Evolutionary conservation across 2,888 invertebrate species (phyloP).

Genomic region (Loripinus fragilis): DNA sequence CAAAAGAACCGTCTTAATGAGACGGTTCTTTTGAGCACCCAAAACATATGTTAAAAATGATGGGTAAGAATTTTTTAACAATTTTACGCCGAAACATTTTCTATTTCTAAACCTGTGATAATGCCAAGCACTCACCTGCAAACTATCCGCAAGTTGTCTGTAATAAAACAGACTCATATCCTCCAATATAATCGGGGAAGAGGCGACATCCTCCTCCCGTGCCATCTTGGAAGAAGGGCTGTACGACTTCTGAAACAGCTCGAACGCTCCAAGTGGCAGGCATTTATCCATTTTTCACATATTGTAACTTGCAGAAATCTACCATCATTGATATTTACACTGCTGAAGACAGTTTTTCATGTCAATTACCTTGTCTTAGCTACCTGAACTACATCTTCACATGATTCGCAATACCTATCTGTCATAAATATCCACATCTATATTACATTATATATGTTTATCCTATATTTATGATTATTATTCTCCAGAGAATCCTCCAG

Average conservation of each 20-base stretch:
- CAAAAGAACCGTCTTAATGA: no score
- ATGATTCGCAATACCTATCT: background rate
- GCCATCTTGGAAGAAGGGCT: slow-evolving; percentile 48
- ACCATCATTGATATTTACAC: background rate
- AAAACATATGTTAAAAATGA: no score
- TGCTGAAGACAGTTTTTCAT: background rate
- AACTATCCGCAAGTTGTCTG: slow-evolving; percentile 74
- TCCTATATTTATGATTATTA: no score
- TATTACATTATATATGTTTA: background rate
- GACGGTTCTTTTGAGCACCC: no score
- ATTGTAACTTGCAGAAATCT: background rate
- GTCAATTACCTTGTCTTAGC: slow-evolving; percentile 6
- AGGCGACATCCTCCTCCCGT: slow-evolving; percentile 50
- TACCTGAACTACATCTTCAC: background rate
- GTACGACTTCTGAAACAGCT: slow-evolving; percentile 57
- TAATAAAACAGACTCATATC: slow-evolving; percentile 79
- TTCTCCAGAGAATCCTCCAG: no score
- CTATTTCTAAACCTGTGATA: no score
- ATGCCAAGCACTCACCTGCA: slow-evolving; percentile 78
- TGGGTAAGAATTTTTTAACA: no score
- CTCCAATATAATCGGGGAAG: slow-evolving; percentile 74
- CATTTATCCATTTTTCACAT: slow-evolving; percentile 67
- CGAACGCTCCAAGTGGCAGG: slow-evolving; percentile 63
- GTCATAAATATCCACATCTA: background rate
- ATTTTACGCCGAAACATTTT: no score